Evolutionary conservation across 2,113 vertebrate species (phyloP).

Genomic region (Aspiorhynchus laticeps): DNA sequence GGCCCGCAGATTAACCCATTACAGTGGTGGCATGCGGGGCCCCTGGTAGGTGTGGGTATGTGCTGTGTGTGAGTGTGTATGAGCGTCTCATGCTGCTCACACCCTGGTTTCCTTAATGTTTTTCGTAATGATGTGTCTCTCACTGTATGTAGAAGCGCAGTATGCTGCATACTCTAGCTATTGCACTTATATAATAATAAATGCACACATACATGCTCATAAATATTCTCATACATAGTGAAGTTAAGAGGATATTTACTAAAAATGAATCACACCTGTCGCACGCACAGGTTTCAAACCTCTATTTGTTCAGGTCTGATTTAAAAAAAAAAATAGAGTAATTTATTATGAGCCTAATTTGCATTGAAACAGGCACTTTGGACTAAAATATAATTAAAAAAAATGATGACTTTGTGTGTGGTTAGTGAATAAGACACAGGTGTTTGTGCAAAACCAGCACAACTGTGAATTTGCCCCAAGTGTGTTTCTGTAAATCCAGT

Average conservation of each 20-base stretch:
- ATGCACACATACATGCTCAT: background rate
- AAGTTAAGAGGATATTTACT: background rate
- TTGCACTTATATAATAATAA: background rate
- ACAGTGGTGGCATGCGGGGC: slow-evolving; percentile 42
- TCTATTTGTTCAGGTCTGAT: background rate
- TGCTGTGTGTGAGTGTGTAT: slow-evolving; percentile 16
- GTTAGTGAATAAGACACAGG: slow-evolving; percentile 1
- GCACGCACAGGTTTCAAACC: background rate
- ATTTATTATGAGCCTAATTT: background rate
- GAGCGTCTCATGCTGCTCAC: slow-evolving; percentile 51
- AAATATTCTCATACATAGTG: background rate
- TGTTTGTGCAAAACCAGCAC: slow-evolving; percentile 6
- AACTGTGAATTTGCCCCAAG: background rate
- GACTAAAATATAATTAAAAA: too few relatives aligned
- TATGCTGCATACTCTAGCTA: slow-evolving; percentile 47
- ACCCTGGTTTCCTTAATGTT: slow-evolving; percentile 51
- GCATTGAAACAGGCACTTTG: background rate
- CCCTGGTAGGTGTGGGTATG: slow-evolving; percentile 37
- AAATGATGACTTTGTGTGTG: background rate
- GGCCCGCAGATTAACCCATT: slow-evolving; percentile 61
- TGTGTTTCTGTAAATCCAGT: slow-evolving; percentile 18
- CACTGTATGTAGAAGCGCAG: slow-evolving; percentile 45
- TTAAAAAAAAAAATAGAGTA: too few relatives aligned
- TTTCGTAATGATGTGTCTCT: slow-evolving; percentile 58
- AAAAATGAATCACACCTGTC: background rate